Evolutionary conservation across 2,888 invertebrate genomes (phyloP).

Genomic region (Julus scanicus): DNA sequence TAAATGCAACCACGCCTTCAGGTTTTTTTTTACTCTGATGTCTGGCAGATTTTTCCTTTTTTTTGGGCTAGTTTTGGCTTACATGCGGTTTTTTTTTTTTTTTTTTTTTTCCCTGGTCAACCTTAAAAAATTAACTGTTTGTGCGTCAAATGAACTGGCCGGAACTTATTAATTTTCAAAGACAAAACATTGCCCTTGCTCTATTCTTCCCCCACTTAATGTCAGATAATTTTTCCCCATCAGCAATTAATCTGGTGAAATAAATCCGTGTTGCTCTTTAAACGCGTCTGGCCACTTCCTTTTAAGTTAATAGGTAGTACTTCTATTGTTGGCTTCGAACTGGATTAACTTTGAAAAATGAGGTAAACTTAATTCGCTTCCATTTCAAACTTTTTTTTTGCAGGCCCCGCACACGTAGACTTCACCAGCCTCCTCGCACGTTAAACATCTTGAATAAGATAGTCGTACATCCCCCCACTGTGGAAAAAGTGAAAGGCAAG

Average conservation of each 20-base stretch:
- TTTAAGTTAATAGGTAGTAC: background rate
- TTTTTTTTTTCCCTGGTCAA: too few species aligned
- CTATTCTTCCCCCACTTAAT: background rate
- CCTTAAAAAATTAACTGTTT: background rate
- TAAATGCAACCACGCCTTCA: background rate
- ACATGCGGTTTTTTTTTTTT: background rate
- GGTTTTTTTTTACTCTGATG: background rate
- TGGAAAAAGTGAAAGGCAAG: constrained; percentile 59
- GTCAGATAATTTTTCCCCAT: background rate
- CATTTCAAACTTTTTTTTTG: background rate
- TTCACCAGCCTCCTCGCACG: constrained; percentile 59
- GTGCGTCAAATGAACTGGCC: constrained; percentile 9
- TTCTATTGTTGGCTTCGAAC: background rate
- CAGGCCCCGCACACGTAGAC: constrained; percentile 53
- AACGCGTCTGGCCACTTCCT: constrained; percentile 6
- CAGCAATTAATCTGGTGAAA: background rate
- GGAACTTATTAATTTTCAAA: constrained; percentile 30
- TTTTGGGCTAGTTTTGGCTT: background rate
- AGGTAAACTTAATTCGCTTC: background rate
- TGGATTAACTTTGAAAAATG: background rate
- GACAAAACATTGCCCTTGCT: constrained; percentile 27
- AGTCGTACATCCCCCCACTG: constrained; percentile 59
- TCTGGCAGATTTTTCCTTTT: background rate
- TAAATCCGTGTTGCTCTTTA: background rate
- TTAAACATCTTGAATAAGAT: constrained; percentile 59